Conservation (phyloP, 2,113 vertebrate species). For the Phainopepla nitens region DNA sequence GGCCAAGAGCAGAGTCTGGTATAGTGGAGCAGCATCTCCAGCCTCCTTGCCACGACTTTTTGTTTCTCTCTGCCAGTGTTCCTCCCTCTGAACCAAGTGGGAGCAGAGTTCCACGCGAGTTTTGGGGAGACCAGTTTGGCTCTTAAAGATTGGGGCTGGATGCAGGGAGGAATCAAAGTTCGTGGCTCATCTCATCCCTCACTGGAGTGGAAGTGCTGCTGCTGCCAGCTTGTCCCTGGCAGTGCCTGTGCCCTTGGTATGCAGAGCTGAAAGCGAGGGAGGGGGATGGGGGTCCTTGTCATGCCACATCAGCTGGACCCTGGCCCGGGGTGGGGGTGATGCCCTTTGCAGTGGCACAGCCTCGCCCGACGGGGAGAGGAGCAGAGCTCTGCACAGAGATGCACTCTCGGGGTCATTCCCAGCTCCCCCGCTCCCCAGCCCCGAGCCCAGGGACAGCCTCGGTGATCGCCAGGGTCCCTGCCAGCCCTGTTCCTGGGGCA, state of each 20-base stretch:
- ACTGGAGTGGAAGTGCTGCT: fast-evolving
- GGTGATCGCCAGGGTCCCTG: neutral
- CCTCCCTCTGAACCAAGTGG: neutral
- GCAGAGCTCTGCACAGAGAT: neutral
- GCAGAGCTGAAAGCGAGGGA: neutral
- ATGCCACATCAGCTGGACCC: neutral
- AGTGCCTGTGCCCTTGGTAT: fast-evolving
- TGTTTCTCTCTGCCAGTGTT: neutral
- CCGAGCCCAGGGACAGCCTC: neutral
- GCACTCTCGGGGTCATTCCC: fast-evolving
- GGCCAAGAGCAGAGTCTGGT: neutral
- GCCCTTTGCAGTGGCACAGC: neutral
- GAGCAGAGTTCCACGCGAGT: neutral
- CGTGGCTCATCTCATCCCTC: fast-evolving
- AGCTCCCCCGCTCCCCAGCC: neutral
- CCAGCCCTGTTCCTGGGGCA: neutral
- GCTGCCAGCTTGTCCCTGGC: neutral
- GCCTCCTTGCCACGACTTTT: fast-evolving
- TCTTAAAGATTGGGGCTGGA: fast-evolving
- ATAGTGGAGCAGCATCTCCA: neutral
- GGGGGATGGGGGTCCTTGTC: neutral
- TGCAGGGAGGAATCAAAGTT: neutral
- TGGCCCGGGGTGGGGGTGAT: fast-evolving
- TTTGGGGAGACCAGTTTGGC: neutral
- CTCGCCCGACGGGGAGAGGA: neutral